phyloP scores from a whole-genome alignment of 2,797 vertebrate genomes.

The Anabas testudineus region DNA sequence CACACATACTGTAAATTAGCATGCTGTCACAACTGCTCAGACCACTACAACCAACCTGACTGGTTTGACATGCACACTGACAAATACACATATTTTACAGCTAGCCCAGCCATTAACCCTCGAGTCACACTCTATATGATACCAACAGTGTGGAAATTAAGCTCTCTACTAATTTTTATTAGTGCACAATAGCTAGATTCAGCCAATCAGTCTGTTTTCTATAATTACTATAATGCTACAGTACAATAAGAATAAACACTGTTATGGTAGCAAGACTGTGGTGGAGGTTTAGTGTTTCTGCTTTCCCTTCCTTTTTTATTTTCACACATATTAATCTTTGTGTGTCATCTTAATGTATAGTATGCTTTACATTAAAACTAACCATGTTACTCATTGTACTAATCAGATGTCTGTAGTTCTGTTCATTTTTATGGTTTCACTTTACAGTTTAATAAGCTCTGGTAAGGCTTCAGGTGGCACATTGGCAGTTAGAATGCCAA shows the following conservation, averaged over 20 bases:
- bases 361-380: not conserved
- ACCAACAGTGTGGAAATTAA: slow-evolving; percentile 43
- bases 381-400: not conserved
- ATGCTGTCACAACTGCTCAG: slow-evolving; percentile 55
- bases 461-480: too few species aligned
- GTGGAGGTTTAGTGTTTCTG: not conserved
- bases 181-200: slow-evolving; percentile 35
- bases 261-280: slow-evolving; percentile 15
- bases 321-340: not conserved
- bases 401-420: too few species aligned
- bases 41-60: slow-evolving; percentile 38
- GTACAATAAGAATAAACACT: slow-evolving; percentile 24
- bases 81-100: slow-evolving; percentile 39
- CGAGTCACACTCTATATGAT: slow-evolving; percentile 47
- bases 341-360: not conserved
- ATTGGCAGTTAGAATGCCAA: too few species aligned
- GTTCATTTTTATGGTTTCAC: not conserved
- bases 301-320: not conserved
- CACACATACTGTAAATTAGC: slow-evolving; percentile 58
- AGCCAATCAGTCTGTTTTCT: slow-evolving; percentile 38
- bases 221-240: slow-evolving; percentile 46
- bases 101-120: slow-evolving; percentile 37
- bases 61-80: slow-evolving; percentile 3
- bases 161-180: slow-evolving; percentile 27
- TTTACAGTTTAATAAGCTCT: not conserved